Evolutionary conservation across 2,888 invertebrate genomes (phyloP), one percentile per base, ranked within the genome.

Genomic region (Melieria omissa): DNA sequence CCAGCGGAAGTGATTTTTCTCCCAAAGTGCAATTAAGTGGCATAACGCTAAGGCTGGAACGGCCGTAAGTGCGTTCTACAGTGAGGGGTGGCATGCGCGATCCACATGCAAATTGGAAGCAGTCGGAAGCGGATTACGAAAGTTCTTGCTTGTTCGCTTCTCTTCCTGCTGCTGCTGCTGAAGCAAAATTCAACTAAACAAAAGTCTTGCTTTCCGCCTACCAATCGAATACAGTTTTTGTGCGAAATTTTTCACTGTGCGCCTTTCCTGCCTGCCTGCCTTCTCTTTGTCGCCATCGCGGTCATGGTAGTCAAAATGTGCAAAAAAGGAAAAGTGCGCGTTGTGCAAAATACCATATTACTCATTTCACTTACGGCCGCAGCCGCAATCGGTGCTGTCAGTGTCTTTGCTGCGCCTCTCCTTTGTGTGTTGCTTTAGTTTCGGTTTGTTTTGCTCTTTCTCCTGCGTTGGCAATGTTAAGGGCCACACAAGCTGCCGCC

Each of bases 311-410:
- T 52, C 44, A 54, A 70, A 63, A 74, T 78, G 76, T 74, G 77
- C 76, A 78, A 78, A 79, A 78, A 79, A 76, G 74, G 78, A 70
- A 78, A 78, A 77, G 77, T 79, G 76, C 78, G 78, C 78, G 78
- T 79, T 79, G 78, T 76, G 78, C 78, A 78, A 75, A 29, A 79
- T 76, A 75, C 70, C 70, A 77, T 78, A 78, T 79, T 78, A 78
- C 76, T 79, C 77, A 79, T 75, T 78, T 73, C 74, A 73, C 72
- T 72, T 74, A 70, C 73, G 54, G 41, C 60, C 57, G 52, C 44
- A 70, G 72, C 63, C 70, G 64, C 69, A n/a, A 65, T 64, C 61
- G 41, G 65, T 69, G 46, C 29, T 63, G 70, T 69, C 69, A 63
- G 5, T 49, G 58, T 72, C 73, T 46, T 52, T 14, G 41, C 29